Percentiles rank a stretch among this genome's conserved stretches.
These are phyloP conservation scores for Drosophila pectinifera DNA, from an alignment of 1,140 invertebrate genomes.

Conservation along the genomic window DNA sequence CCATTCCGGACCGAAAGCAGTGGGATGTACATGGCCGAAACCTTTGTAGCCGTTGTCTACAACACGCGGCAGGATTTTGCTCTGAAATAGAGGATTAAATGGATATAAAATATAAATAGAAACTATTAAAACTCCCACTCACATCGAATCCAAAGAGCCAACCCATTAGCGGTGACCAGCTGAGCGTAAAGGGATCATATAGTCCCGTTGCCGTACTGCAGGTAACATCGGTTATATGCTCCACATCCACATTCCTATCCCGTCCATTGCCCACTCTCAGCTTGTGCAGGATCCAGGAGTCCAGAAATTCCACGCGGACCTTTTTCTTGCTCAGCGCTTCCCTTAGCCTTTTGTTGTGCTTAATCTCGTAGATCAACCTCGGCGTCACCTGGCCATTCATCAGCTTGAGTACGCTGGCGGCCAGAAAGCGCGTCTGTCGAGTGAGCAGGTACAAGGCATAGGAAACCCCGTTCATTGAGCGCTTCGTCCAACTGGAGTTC, in stretches of 20 bases:
- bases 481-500: conserved; percentile 93
- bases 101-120: conserved; percentile 57
- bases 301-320: conserved; percentile 95
- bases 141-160: conserved; percentile 87
- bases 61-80: conserved; percentile 91
- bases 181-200: conserved; percentile 95
- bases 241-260: conserved; percentile 61
- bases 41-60: conserved; percentile 90
- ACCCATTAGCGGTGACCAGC: conserved; percentile 87
- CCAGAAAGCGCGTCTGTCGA: conserved; percentile 91
- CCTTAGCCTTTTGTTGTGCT: conserved; percentile 89
- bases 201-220: conserved; percentile 96
- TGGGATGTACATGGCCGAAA: conserved; percentile 89
- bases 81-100: conserved; percentile 83
- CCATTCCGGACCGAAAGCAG: conserved; percentile 89
- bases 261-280: conserved; percentile 84
- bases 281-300: conserved; percentile 96
- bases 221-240: conserved; percentile 94
- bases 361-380: conserved; percentile 91
- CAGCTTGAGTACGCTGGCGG: conserved; percentile 91
- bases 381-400: conserved; percentile 94
- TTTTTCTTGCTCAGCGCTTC: conserved; percentile 87
- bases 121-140: conserved; percentile 85
- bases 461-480: conserved; percentile 86
- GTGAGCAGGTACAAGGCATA: conserved; percentile 91